A percentile compares a stretch with the other conserved stretches of the same genome.
Evolutionary conservation across 1,140 invertebrate species (phyloP).

Genomic region (Anastrepha obliqua): DNA sequence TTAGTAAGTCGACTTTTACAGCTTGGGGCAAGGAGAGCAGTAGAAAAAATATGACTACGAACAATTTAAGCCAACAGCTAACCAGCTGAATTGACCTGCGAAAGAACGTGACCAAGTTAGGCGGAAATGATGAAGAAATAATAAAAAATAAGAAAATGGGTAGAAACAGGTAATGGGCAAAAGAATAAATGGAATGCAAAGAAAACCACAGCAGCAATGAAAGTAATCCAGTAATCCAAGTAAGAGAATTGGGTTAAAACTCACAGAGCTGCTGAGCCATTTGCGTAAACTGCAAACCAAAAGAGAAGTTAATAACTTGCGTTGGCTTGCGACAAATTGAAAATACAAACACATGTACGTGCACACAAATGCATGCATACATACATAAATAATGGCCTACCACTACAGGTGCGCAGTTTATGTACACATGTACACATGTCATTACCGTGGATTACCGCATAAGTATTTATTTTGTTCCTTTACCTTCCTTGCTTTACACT

Average conservation of each 20-base stretch:
- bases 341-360: not conserved
- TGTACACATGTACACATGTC: not conserved
- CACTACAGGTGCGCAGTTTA: not conserved
- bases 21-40: not conserved
- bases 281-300: not conserved
- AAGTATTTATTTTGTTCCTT: slow-evolving; percentile 3
- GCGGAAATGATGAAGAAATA: not conserved
- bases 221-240: not conserved
- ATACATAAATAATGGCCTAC: not conserved
- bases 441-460: not conserved
- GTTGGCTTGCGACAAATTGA: not conserved
- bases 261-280: not conserved
- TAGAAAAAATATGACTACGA: not conserved
- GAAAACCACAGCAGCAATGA: not conserved
- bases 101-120: no score
- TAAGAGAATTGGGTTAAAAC: not conserved
- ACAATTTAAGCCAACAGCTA: not conserved
- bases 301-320: not conserved
- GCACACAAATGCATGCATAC: not conserved
- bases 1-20: not conserved
- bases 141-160: not conserved
- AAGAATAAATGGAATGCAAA: not conserved
- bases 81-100: no score
- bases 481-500: slow-evolving; percentile 8
- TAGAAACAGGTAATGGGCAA: not conserved